These are phyloP conservation scores for Aphyosemion australe DNA, from an alignment of 2,113 vertebrate species.

Conservation along the genomic window DNA sequence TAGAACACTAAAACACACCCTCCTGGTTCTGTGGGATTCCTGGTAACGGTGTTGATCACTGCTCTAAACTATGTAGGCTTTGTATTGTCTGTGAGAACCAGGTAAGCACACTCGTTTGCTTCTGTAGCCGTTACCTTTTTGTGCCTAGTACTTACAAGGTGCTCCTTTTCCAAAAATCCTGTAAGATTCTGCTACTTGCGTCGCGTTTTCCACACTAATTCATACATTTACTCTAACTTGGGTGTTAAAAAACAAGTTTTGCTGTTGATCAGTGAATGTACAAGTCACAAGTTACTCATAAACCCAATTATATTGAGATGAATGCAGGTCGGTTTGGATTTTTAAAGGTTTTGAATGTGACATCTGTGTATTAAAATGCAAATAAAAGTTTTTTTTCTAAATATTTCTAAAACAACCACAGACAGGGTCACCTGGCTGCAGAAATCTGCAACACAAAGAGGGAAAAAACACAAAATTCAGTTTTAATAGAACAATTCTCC, in stretches of 20 bases:
- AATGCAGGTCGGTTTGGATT: neutral
- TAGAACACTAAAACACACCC: conserved; percentile 59
- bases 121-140: conserved; percentile 58
- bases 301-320: conserved; percentile 23
- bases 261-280: conserved; percentile 60
- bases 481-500: too few species aligned
- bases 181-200: conserved; percentile 32
- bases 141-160: conserved; percentile 64
- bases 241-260: conserved; percentile 29
- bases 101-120: conserved; percentile 41
- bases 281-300: conserved; percentile 20
- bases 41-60: conserved; percentile 49
- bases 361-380: conserved; percentile 2
- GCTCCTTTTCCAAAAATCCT: conserved; percentile 33
- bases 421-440: neutral
- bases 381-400: conserved; percentile 2
- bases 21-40: conserved; percentile 33
- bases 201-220: conserved; percentile 12
- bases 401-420: neutral
- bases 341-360: conserved; percentile 10
- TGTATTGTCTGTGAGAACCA: conserved; percentile 25
- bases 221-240: conserved; percentile 4
- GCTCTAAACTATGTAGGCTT: conserved; percentile 20
- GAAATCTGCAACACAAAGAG: neutral
- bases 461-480: too few species aligned